Evolutionary conservation across 2,888 invertebrate species (phyloP).

Genomic region (Boloria selene): DNA sequence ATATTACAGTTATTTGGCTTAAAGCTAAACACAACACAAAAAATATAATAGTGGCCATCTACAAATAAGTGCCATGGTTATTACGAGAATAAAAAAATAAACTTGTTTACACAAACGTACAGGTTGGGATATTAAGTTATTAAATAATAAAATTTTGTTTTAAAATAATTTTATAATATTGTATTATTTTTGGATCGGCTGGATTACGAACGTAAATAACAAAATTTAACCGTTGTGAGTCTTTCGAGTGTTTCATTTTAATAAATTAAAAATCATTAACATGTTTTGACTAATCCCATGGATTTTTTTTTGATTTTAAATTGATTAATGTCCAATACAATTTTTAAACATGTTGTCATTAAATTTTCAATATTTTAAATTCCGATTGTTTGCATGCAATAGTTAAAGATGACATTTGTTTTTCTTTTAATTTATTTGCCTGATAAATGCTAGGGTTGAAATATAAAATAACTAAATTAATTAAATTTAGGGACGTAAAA

Average conservation of each 20-base stretch:
- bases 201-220: constrained; percentile 34
- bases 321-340: constrained; percentile 4
- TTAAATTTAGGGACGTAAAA: too few relatives aligned
- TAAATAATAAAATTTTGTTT: not conserved
- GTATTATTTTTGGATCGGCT: constrained; percentile 26
- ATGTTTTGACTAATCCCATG: constrained; percentile 32
- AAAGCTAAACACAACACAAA: too few relatives aligned
- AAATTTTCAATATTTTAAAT: constrained; percentile 4
- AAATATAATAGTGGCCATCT: too few relatives aligned
- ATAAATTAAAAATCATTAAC: constrained; percentile 28
- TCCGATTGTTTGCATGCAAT: constrained; percentile 9
- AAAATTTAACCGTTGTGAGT: constrained; percentile 33
- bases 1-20: too few relatives aligned
- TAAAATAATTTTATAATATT: not conserved
- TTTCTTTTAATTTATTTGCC: constrained; percentile 17
- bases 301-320: constrained; percentile 12
- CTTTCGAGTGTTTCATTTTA: constrained; percentile 30
- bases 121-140: not conserved
- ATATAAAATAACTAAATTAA: not conserved
- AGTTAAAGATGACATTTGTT: not conserved
- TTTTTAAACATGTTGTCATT: constrained; percentile 10
- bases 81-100: too few relatives aligned
- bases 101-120: too few relatives aligned
- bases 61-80: too few relatives aligned
- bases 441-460: constrained; percentile 7